phyloP scores from a whole-genome alignment of 2,888 invertebrate genomes.

The Orchestes rusci region DNA sequence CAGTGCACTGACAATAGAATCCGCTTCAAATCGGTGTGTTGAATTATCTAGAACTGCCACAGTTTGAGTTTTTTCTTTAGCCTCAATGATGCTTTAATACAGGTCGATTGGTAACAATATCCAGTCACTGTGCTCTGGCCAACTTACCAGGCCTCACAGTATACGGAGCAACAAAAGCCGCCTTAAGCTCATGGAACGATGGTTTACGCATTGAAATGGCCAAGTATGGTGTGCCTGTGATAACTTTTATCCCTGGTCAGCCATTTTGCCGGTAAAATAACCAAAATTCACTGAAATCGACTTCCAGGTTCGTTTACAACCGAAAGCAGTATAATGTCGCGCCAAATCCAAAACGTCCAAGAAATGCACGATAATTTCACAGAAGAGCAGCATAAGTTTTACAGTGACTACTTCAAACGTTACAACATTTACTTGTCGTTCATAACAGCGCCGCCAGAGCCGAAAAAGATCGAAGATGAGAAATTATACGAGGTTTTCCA shows the following conservation, averaged over 20 bases:
- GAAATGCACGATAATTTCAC: constrained; percentile 59
- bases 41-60: too few relatives aligned
- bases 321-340: constrained; percentile 61
- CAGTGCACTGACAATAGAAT: too few relatives aligned
- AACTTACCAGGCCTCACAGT: constrained; percentile 65
- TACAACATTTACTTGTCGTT: constrained; percentile 54
- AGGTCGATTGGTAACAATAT: constrained; percentile 72
- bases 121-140: constrained; percentile 72
- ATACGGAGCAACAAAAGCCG: constrained; percentile 80
- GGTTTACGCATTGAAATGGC: constrained; percentile 65
- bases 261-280: too few relatives aligned
- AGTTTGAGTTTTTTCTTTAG: constrained; percentile 3
- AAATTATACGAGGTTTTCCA: constrained; percentile 55
- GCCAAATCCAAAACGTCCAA: constrained; percentile 53
- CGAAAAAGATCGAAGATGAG: constrained; percentile 49
- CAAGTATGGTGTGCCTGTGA: constrained; percentile 63
- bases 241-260: constrained; percentile 60
- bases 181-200: constrained; percentile 63
- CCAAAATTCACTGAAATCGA: too few relatives aligned
- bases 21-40: too few relatives aligned
- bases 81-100: constrained; percentile 4
- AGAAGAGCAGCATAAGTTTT: constrained; percentile 55
- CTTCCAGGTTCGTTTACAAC: constrained; percentile 69
- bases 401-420: constrained; percentile 58
- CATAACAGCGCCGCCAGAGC: constrained; percentile 38